Percentiles rank a stretch among this genome's conserved stretches.
phyloP scores from a whole-genome alignment of 2,888 invertebrate species.

The Phytoseiulus persimilis region DNA sequence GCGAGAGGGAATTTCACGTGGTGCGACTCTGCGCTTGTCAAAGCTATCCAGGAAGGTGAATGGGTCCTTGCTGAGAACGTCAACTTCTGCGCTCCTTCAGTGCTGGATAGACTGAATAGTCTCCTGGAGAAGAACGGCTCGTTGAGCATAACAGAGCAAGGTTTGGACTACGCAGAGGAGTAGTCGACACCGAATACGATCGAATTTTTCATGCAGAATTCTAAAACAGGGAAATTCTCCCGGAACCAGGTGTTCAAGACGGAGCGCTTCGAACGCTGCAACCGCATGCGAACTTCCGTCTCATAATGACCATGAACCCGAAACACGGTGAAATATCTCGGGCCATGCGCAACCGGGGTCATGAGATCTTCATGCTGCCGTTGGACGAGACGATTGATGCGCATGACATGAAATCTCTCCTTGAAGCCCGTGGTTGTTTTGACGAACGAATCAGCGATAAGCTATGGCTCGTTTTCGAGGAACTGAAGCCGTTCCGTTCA shows the following conservation, averaged over 20 bases:
- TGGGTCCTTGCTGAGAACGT: constrained; percentile 85
- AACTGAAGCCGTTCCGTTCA: not conserved
- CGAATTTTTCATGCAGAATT: no score
- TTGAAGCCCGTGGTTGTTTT: constrained; percentile 1
- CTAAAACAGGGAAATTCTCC: not conserved
- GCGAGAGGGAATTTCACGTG: constrained; percentile 73
- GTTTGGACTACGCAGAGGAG: not conserved
- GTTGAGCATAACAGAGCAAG: constrained; percentile 80
- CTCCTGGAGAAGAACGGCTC: constrained; percentile 85
- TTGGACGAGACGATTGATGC: constrained; percentile 14
- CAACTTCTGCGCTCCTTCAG: constrained; percentile 86
- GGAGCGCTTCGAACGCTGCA: constrained; percentile 64
- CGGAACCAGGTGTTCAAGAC: constrained; percentile 57
- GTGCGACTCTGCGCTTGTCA: constrained; percentile 78
- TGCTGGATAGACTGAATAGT: constrained; percentile 88
- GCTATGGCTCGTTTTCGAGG: not conserved
- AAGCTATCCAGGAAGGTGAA: constrained; percentile 70
- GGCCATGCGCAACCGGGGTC: constrained; percentile 95
- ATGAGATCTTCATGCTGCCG: constrained; percentile 57
- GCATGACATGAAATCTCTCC: not conserved
- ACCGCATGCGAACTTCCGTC: constrained; percentile 80
- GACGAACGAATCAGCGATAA: not conserved
- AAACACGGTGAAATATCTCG: constrained; percentile 89
- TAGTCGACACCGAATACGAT: no score
- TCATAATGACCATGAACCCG: constrained; percentile 90